Base-by-base conservation (phyloP, 2,888 invertebrate genomes). In the Pterostichus niger region DNA sequence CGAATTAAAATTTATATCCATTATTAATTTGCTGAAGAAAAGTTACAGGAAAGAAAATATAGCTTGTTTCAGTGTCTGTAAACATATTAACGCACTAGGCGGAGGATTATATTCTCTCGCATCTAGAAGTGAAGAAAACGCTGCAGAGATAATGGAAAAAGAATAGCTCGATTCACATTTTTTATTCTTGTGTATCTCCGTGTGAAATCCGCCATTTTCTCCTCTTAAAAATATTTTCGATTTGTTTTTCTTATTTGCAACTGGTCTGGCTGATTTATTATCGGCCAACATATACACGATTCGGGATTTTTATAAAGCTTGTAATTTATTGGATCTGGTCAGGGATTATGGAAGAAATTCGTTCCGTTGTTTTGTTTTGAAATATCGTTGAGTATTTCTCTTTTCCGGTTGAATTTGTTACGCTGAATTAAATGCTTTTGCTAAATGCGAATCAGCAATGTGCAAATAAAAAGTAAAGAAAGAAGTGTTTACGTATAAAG, bases 301-400 rank as follows among this genome's bases (percentile, higher is more conserved):
- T 61, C 61, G 33, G 59, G 78, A 78, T 78, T 78, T 78, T 78
- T 61, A 78, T 44, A 78, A 78, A 78, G 78, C 78, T 59, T 24
- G 44, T 78, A 78, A 78, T 78, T 78, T 78, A 78, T 78, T 78
- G 78, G 78, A 78, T 56, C 78, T 78, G 59, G 61, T 46, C 78
- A 61, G 61, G 78, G 78, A 78, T 78, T 78, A 78, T 46, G 52
- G 76, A 33, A 61, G 46, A 59, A 78, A 78, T 61, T 59, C 59
- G 6, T 17, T 61, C 10, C 6, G 59, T 78, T 78, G 59, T 78
- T 78, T 15, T 78, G 35, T 78, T 35, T 76, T 35, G 52, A 76
- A n/a, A 54, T 54, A 76, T 54, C 35, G 52, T 35, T 68, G 35
- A 35, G 40, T n/a, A 11, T 35, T 35, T 68, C 15, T 33, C 13